These are phyloP conservation scores for Coluber constrictor DNA, from an alignment of 2,797 vertebrate species.

Conservation along the genomic window DNA sequence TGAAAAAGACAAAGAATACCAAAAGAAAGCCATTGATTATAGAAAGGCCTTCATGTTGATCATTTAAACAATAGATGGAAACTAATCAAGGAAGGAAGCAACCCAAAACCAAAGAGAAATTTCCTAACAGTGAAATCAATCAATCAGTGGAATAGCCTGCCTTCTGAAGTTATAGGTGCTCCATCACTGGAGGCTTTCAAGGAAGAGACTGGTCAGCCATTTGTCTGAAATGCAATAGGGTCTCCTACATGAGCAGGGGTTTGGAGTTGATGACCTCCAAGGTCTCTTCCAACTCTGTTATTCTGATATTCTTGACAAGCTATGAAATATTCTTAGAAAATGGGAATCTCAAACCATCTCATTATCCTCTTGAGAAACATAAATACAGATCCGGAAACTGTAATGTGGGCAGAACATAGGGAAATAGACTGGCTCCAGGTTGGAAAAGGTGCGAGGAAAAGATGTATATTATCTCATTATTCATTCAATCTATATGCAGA, in stretches of 20 bases:
- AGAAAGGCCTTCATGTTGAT: background rate
- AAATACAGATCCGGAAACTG: background rate
- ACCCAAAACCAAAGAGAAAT: background rate
- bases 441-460: background rate
- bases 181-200: background rate
- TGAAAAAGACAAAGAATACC: too few relatives aligned
- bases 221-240: background rate
- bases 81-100: background rate
- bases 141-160: background rate
- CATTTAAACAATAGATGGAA: background rate
- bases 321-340: background rate
- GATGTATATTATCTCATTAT: background rate
- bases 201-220: too few relatives aligned
- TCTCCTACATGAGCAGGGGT: too few relatives aligned
- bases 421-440: background rate
- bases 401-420: background rate
- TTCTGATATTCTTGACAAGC: background rate
- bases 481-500: background rate
- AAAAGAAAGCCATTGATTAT: background rate
- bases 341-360: background rate
- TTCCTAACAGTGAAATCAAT: background rate
- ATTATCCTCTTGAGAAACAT: background rate
- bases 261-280: background rate
- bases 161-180: background rate
- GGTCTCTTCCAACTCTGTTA: background rate